Conservation (phyloP, 2,113 vertebrate genomes). For the Agapornis roseicollis region DNA sequence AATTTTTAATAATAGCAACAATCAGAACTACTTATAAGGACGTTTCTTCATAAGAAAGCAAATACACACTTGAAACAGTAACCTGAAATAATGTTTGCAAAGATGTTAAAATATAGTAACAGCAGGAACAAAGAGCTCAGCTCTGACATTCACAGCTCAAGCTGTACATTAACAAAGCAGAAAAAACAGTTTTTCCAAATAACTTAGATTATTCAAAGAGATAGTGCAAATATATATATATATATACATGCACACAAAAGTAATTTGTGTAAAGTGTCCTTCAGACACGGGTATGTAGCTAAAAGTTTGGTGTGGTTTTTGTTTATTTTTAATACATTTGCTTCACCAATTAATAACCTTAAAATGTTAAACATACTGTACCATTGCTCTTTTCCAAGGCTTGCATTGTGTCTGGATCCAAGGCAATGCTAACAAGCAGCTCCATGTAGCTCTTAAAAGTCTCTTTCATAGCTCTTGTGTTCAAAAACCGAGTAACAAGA, state of each 20-base stretch:
- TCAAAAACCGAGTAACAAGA: conserved; percentile 87
- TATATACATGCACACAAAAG: fast-evolving
- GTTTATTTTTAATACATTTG: not conserved
- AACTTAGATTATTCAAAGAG: not conserved
- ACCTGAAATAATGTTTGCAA: not conserved
- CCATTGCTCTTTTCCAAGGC: conserved; percentile 91
- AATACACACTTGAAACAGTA: not conserved
- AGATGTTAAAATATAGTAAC: not conserved
- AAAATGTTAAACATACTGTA: conserved; percentile 68
- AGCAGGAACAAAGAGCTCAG: not conserved
- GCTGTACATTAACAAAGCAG: not conserved
- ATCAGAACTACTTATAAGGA: not conserved
- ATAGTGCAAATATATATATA: not conserved
- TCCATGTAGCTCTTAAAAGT: conserved; percentile 97
- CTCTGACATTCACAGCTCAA: not conserved
- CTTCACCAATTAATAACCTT: not conserved
- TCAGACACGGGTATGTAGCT: not conserved
- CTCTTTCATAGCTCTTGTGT: conserved; percentile 96
- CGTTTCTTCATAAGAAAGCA: not conserved
- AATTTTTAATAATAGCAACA: not conserved
- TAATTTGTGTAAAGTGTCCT: not conserved
- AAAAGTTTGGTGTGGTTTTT: not conserved
- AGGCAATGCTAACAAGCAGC: conserved; percentile 88
- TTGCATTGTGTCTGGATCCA: conserved; percentile 90
- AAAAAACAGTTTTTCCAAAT: not conserved